Percentiles rank a stretch among this genome's conserved stretches.
phyloP scores from a whole-genome alignment of 1,140 invertebrate species.

The Drosophila suzukii region DNA sequence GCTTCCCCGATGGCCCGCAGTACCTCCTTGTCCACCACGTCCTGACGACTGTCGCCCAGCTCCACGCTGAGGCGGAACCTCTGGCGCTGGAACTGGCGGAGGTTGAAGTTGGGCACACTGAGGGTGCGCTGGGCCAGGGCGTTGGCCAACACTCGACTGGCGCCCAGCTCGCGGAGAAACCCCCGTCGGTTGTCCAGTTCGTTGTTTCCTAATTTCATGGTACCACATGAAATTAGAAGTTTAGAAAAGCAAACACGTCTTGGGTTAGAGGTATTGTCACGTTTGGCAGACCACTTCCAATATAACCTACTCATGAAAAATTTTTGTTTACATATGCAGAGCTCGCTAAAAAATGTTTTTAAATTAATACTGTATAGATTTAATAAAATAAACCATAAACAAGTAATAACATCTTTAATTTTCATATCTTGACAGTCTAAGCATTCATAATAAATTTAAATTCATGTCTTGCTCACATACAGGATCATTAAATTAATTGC shows the following conservation, averaged over 20 bases:
- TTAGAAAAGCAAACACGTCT: conserved; percentile 23
- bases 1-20: conserved; percentile 18
- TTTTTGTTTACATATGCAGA: neutral
- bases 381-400: neutral
- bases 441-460: too few relatives aligned
- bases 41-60: conserved; percentile 36
- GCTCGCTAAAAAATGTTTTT: neutral
- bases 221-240: conserved; percentile 37
- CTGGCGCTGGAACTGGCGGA: conserved; percentile 39
- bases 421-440: too few relatives aligned
- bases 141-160: conserved; percentile 40
- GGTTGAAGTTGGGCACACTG: conserved; percentile 39
- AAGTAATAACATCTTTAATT: too few relatives aligned
- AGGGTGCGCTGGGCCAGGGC: conserved; percentile 36
- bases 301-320: neutral
- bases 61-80: conserved; percentile 38
- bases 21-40: conserved; percentile 35
- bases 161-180: conserved; percentile 48
- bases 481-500: neutral
- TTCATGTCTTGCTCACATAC: too few relatives aligned
- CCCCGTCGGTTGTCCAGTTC: conserved; percentile 41
- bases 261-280: conserved; percentile 19
- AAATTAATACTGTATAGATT: neutral
- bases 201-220: conserved; percentile 32
- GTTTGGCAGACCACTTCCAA: neutral